Evolutionary conservation across 2,888 invertebrate genomes (phyloP), one percentile per base, ranked within the genome.

Genomic region (Diarsia dahlii): DNA sequence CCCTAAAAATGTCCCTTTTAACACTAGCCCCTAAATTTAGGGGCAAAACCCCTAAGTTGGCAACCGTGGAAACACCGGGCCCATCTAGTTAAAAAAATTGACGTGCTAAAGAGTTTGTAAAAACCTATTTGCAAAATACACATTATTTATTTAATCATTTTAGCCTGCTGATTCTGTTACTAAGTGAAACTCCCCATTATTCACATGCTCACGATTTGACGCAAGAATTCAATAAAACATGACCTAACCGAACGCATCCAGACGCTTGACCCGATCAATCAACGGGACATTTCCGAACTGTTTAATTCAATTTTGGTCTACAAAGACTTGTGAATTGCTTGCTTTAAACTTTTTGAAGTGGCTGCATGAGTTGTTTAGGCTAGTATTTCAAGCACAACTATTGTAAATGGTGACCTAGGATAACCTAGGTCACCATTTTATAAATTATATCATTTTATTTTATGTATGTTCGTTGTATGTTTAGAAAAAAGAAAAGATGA

Each of bases 191-290:
- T 20, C 23, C 52, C 34, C 52, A 28, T 60, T 46, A 71, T 45
- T 56, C 15, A 50, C 12, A 45, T 46, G 23, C 46, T 50, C 60
- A 60, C 63, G 45, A 71, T 71, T 74, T 62, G 62, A 71, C 13
- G 58, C 56, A 72, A 56, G 58, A 64, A 73, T 75, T 82, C 56
- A 82, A 82, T 83, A 75, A 73, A 65, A 73, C 60, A 75, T 70
- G 79, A 83, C 63, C 70, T 56, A 75, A 67, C 54, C 13, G 56
- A 72, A 69, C 65, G 48, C 50, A 46, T 65, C 39, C 58, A 71
- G 60, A 28, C 77, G 72, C 64, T 87, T 84, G 86, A 84, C 80
- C 84, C 46, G 65, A 76, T 84, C 81, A 87, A 81, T 86, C 74
- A 87, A 78, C 74, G 64, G 39, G 48, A 73, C 71, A 70, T 84